phyloP scores from a whole-genome alignment of 2,113 vertebrate species.

The Takifugu bimaculatus region DNA sequence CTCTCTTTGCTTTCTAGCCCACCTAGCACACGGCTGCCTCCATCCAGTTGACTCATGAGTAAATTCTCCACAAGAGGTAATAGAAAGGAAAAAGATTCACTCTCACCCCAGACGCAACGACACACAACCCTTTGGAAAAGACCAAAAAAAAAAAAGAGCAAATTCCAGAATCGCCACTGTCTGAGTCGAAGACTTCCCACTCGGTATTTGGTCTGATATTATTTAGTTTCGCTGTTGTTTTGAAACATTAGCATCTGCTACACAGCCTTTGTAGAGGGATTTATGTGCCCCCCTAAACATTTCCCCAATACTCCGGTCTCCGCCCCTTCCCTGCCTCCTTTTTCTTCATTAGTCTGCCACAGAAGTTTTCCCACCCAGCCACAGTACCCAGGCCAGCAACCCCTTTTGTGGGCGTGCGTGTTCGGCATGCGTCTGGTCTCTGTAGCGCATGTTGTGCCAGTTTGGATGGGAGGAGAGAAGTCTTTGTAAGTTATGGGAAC shows the following conservation, averaged over 20 bases:
- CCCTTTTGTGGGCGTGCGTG: slow-evolving; percentile 64
- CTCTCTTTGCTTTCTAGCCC: slow-evolving; percentile 51
- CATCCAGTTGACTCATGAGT: slow-evolving; percentile 57
- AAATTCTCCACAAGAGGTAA: slow-evolving; percentile 55
- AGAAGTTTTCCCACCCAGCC: slow-evolving; percentile 67
- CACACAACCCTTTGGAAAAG: slow-evolving; percentile 40
- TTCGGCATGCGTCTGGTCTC: slow-evolving; percentile 59
- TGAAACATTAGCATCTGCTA: slow-evolving; percentile 65
- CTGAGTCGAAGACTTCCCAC: slow-evolving; percentile 46
- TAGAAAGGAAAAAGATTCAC: slow-evolving; percentile 39
- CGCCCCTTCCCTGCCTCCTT: slow-evolving; percentile 52
- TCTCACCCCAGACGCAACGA: slow-evolving; percentile 19
- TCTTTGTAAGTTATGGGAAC: slow-evolving; percentile 92
- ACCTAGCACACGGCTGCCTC: slow-evolving; percentile 44
- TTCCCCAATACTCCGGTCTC: slow-evolving; percentile 48
- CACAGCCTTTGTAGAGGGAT: slow-evolving; percentile 62
- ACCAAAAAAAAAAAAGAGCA: slow-evolving; percentile 51
- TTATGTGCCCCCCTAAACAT: slow-evolving; percentile 57
- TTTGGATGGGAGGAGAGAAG: slow-evolving; percentile 59
- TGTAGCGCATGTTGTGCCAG: slow-evolving; percentile 64
- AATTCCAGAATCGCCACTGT: slow-evolving; percentile 44
- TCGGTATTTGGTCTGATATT: slow-evolving; percentile 43
- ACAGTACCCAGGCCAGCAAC: slow-evolving; percentile 53
- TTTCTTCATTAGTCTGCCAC: slow-evolving; percentile 57
- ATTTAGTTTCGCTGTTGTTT: slow-evolving; percentile 62